phyloP scores from a whole-genome alignment of 2,797 vertebrate genomes.

The Cetoscarus ocellatus region DNA sequence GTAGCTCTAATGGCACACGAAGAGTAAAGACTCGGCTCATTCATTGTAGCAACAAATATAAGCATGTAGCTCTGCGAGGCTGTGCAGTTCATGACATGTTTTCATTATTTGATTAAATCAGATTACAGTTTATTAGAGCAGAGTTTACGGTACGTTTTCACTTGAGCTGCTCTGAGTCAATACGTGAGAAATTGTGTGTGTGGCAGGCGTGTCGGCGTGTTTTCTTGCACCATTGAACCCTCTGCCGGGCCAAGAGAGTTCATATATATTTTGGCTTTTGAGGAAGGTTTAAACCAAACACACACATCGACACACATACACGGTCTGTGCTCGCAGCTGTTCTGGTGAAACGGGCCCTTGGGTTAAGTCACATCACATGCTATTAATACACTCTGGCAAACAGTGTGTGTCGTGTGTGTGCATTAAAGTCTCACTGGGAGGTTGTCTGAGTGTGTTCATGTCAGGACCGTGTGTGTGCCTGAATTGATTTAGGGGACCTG shows the following conservation, averaged over 20 bases:
- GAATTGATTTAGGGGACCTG: constrained; percentile 50
- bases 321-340: constrained; percentile 64
- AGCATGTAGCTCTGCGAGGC: not conserved
- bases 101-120: not conserved
- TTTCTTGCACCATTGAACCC: constrained; percentile 67
- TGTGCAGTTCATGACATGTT: not conserved
- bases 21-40: not conserved
- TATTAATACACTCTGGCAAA: constrained; percentile 68
- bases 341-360: constrained; percentile 61
- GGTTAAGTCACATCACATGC: constrained; percentile 75
- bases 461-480: constrained; percentile 29
- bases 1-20: not conserved
- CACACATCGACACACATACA: constrained; percentile 30
- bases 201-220: constrained; percentile 35
- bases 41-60: not conserved
- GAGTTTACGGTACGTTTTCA: not conserved
- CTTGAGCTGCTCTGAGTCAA: not conserved
- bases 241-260: constrained; percentile 40
- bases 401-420: constrained; percentile 40
- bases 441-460: constrained; percentile 47
- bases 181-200: constrained; percentile 17
- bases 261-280: constrained; percentile 68
- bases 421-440: constrained; percentile 50
- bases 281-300: constrained; percentile 51
- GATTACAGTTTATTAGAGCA: not conserved